These are phyloP conservation scores for Erynnis tages DNA, from an alignment of 2,888 invertebrate genomes.

Conservation along the genomic window DNA sequence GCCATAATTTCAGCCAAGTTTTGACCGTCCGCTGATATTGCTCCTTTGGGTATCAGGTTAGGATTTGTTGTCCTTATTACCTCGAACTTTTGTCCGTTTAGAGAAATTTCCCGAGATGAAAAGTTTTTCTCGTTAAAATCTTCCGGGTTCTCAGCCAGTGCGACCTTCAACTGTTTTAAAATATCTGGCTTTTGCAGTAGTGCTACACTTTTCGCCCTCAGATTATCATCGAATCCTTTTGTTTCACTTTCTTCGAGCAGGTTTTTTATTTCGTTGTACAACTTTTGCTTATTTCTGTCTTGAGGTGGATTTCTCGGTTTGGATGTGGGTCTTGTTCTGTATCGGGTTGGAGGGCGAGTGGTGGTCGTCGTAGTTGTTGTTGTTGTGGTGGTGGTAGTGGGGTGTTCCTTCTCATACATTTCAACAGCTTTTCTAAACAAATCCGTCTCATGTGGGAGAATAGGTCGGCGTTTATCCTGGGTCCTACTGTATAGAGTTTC, in stretches of 20 bases:
- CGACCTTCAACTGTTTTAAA: slow-evolving; percentile 87
- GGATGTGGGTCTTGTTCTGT: slow-evolving; percentile 57
- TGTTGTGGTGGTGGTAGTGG: slow-evolving; percentile 85
- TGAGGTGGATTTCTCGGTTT: slow-evolving; percentile 69
- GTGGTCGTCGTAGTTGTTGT: slow-evolving; percentile 85
- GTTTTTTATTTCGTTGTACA: slow-evolving; percentile 81
- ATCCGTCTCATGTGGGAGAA: slow-evolving; percentile 84
- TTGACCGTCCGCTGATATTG: slow-evolving; percentile 73
- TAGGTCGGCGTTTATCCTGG: slow-evolving; percentile 70
- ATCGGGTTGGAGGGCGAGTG: slow-evolving; percentile 52
- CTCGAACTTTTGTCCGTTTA: slow-evolving; percentile 89
- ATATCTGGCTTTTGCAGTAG: slow-evolving; percentile 86
- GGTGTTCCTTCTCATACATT: slow-evolving; percentile 85
- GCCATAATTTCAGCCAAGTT: slow-evolving; percentile 65
- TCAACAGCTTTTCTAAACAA: slow-evolving; percentile 85
- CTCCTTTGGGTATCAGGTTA: slow-evolving; percentile 83
- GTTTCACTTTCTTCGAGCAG: slow-evolving; percentile 81
- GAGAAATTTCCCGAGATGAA: slow-evolving; percentile 86
- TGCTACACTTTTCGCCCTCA: slow-evolving; percentile 77
- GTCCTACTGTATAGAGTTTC: slow-evolving; percentile 63
- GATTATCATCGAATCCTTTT: slow-evolving; percentile 74
- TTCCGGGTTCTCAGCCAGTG: slow-evolving; percentile 85
- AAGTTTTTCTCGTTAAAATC: slow-evolving; percentile 85
- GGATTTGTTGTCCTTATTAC: slow-evolving; percentile 87
- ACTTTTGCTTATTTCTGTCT: slow-evolving; percentile 79